Conservation (phyloP, 2,797 vertebrate genomes). For the Pristis pectinata region DNA sequence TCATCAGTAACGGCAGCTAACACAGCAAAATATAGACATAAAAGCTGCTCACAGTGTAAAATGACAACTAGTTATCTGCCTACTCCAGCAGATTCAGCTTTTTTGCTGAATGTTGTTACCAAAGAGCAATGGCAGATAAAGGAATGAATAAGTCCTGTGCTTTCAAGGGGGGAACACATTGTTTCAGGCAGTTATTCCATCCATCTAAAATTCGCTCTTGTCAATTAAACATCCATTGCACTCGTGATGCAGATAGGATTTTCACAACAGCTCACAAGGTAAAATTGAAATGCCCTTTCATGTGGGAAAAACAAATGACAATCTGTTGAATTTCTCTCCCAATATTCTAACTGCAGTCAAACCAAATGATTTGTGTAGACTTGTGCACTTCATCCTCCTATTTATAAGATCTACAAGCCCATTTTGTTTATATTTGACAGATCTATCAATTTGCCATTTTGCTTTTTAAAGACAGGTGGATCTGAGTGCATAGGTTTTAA, state of each 20-base stretch:
- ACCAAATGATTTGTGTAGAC: not conserved
- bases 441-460: not conserved
- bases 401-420: not conserved
- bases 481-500: not conserved
- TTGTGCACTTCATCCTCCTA: not conserved
- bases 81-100: too few relatives aligned
- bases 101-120: too few relatives aligned
- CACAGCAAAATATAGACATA: too few relatives aligned
- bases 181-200: too few relatives aligned
- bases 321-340: not conserved
- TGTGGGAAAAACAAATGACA: not conserved
- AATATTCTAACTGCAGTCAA: not conserved
- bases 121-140: too few relatives aligned
- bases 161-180: too few relatives aligned
- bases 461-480: not conserved
- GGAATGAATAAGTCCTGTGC: too few relatives aligned
- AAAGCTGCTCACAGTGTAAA: too few relatives aligned
- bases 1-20: too few relatives aligned
- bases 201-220: not conserved
- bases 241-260: not conserved
- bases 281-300: not conserved
- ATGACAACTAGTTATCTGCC: too few relatives aligned
- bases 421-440: not conserved
- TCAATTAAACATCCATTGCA: not conserved
- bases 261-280: not conserved